Evolutionary conservation across 1,140 invertebrate genomes (phyloP), one percentile per base, ranked within the genome.

Genomic region (Drosophila tani): DNA sequence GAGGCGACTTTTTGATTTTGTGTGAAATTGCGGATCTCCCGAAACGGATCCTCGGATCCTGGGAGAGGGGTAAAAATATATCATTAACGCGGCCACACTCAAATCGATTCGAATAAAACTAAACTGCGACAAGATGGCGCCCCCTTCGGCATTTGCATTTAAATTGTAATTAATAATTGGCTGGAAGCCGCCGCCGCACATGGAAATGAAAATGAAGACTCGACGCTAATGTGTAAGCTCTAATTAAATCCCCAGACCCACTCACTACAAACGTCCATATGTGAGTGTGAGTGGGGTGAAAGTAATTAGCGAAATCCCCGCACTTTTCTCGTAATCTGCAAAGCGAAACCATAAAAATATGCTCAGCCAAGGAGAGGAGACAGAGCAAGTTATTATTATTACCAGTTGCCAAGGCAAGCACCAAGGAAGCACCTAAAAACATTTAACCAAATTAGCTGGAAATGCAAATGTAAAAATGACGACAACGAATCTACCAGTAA

Each of bases 391-490:
- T 88, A 87, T 87, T 87, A 87, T 87, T 87, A 90, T 90, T 90
- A 51, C 85, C 75, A 21, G 43, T 75, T 68, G 50, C 49, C 64
- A 29, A 59, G 40, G 55, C 32, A 11, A 29, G 27, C 27, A 29
- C 27, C 27, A 29, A 14, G 19, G 53, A 6, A 69, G 82, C 82
- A 90, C 85, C 85, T 88, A 88, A 88, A 88, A 90, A 85, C 85
- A 88, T 88, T 88, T 87, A 82, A 91, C 69, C 83, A 91, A 91
- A 91, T 91, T 91, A 91, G 83, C 87, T 91, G 70, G 56, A 79
- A 82, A 91, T 91, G 83, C 87, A 91, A 91, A 91, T 91, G 87
- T 91, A 88, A 84, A 91, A 84, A 87, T 91, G 83, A 91, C 80
- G 74, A 82, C 87, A 74, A 70, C 82, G 76, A 50, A 78, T 83